Evolutionary conservation across 2,888 invertebrate genomes (phyloP).

Genomic region (Eupithecia subumbrata): DNA sequence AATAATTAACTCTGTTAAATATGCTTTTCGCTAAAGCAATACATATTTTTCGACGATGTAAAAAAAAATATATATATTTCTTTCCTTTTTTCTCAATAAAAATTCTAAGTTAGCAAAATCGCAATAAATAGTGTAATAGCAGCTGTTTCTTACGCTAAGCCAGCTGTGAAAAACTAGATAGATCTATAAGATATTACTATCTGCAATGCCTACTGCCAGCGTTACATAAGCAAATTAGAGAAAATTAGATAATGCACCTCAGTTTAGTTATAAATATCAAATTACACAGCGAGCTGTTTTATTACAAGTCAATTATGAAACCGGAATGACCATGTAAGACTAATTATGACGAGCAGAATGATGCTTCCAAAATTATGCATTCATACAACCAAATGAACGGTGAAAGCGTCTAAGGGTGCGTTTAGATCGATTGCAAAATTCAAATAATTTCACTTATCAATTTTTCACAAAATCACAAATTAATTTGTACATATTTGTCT

Average conservation of each 20-base stretch:
- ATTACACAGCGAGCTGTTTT: constrained; percentile 35
- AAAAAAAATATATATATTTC: background rate
- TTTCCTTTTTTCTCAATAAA: background rate
- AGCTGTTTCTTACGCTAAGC: background rate
- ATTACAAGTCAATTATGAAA: constrained; percentile 35
- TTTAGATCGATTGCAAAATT: background rate
- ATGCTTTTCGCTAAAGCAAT: background rate
- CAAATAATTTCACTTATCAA: background rate
- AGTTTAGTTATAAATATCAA: constrained; percentile 33
- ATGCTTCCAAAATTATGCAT: constrained; percentile 6
- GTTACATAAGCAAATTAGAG: constrained; percentile 32
- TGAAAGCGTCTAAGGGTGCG: background rate
- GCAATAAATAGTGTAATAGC: background rate
- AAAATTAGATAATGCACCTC: constrained; percentile 30
- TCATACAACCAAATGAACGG: background rate
- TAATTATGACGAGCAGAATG: constrained; percentile 6
- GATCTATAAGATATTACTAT: constrained; percentile 7
- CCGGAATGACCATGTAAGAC: constrained; percentile 32
- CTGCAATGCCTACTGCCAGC: background rate
- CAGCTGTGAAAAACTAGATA: background rate
- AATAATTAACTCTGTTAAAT: background rate
- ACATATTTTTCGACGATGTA: background rate
- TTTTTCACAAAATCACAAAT: no score
- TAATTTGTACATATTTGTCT: background rate
- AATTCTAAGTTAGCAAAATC: background rate